These are phyloP conservation scores for Eolophus roseicapilla DNA, from an alignment of 2,113 vertebrate species.

Conservation along the genomic window DNA sequence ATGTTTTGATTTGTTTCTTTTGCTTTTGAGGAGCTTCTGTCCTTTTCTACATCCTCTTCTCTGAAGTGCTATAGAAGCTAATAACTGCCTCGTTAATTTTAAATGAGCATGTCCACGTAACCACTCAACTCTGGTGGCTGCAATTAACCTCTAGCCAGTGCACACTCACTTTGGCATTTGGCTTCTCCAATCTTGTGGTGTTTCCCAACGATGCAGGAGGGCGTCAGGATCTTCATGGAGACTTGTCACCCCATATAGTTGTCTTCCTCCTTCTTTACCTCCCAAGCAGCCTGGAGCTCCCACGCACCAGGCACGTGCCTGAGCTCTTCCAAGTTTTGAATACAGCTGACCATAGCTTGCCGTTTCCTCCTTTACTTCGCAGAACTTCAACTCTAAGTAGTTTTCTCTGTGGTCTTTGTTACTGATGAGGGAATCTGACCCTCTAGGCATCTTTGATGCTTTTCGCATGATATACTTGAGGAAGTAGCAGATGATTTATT, in stretches of 20 bases:
- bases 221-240: not conserved
- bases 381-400: not conserved
- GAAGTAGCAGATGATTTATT: slow-evolving; percentile 50
- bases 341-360: not conserved
- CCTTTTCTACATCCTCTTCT: slow-evolving; percentile 1
- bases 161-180: not conserved
- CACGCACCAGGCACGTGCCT: fast-evolving
- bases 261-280: not conserved
- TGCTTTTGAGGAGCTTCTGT: not conserved
- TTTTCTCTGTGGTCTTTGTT: slow-evolving; percentile 25
- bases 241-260: not conserved
- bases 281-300: not conserved
- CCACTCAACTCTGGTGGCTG: slow-evolving; percentile 48
- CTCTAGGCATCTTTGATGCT: not conserved
- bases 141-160: slow-evolving; percentile 49
- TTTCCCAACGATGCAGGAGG: not conserved
- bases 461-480: slow-evolving; percentile 19
- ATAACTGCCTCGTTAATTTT: slow-evolving; percentile 50
- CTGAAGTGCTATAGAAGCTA: slow-evolving; percentile 42
- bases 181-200: not conserved
- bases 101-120: slow-evolving; percentile 26
- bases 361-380: slow-evolving; percentile 22
- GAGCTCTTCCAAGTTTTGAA: not conserved
- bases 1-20: not conserved
- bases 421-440: not conserved